Evolutionary conservation across 2,113 vertebrate genomes (phyloP).

Genomic region (Nycticebus coucang): DNA sequence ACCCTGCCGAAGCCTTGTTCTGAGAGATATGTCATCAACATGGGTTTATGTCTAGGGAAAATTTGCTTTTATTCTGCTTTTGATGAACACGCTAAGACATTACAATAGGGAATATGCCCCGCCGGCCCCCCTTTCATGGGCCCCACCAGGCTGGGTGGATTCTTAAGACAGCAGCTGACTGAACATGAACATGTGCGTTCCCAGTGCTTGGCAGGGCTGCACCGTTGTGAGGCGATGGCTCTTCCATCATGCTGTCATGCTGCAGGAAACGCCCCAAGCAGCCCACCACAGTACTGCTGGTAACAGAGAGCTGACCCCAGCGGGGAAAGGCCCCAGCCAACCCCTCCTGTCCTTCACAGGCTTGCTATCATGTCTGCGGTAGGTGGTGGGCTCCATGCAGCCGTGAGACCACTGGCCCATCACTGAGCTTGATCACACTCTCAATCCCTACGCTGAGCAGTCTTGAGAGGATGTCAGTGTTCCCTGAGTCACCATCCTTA

Average conservation of each 20-base stretch:
- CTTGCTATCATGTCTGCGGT: neutral
- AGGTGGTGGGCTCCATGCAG: neutral
- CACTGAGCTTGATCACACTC: neutral
- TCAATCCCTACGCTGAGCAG: neutral
- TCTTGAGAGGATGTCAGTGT: neutral
- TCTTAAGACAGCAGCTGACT: neutral
- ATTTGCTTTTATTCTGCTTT: slow-evolving; percentile 55
- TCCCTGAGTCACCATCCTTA: neutral
- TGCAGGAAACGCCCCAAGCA: neutral
- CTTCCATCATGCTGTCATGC: slow-evolving; percentile 53
- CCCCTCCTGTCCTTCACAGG: neutral
- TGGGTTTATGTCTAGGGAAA: neutral
- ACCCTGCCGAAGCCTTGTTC: neutral
- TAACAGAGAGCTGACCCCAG: neutral
- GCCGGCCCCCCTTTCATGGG: neutral
- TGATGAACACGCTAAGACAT: slow-evolving; percentile 31
- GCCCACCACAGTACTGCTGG: slow-evolving; percentile 17
- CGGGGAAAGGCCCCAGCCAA: neutral
- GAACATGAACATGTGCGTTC: neutral
- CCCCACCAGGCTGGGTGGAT: neutral
- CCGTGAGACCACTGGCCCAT: neutral
- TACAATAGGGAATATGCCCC: neutral
- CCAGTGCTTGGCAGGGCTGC: neutral
- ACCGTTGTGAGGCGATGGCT: fast-evolving
- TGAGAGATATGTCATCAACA: neutral